Conservation (phyloP, 2,113 vertebrate species). For the Gallinago paraguaiae region DNA sequence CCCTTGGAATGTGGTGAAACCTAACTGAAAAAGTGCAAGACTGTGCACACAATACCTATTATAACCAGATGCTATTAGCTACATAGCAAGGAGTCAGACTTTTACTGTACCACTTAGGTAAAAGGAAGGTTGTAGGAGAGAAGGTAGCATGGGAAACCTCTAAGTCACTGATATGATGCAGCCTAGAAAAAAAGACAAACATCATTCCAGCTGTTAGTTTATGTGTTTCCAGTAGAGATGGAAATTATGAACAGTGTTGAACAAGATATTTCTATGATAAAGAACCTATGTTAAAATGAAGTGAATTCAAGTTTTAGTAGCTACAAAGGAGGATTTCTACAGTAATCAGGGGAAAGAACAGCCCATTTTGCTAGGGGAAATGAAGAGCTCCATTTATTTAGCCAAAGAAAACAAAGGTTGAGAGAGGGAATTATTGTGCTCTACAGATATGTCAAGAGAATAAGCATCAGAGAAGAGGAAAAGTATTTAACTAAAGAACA, state of each 20-base stretch:
- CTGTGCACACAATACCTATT: background rate
- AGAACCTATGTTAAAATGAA: background rate
- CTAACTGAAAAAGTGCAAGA: background rate
- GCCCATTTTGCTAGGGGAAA: background rate
- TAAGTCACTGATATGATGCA: background rate
- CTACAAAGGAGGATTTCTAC: background rate
- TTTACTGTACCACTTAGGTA: background rate
- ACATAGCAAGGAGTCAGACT: background rate
- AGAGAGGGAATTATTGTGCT: constrained; percentile 31
- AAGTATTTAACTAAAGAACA: constrained; percentile 31
- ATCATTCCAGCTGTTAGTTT: background rate
- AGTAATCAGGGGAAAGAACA: background rate
- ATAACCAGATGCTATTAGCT: background rate
- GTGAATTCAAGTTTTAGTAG: background rate
- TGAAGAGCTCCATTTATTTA: background rate
- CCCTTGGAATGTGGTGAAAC: background rate
- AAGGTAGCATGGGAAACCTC: background rate
- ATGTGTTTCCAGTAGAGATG: background rate
- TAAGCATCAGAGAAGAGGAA: constrained; percentile 12
- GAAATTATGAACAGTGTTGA: background rate
- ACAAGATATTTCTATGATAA: background rate
- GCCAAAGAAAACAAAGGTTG: constrained; percentile 44
- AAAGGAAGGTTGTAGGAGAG: background rate
- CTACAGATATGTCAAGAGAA: constrained; percentile 33
- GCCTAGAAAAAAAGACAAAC: background rate